These are phyloP conservation scores for Erebia epiphron DNA, from an alignment of 2,888 invertebrate species.

Conservation along the genomic window DNA sequence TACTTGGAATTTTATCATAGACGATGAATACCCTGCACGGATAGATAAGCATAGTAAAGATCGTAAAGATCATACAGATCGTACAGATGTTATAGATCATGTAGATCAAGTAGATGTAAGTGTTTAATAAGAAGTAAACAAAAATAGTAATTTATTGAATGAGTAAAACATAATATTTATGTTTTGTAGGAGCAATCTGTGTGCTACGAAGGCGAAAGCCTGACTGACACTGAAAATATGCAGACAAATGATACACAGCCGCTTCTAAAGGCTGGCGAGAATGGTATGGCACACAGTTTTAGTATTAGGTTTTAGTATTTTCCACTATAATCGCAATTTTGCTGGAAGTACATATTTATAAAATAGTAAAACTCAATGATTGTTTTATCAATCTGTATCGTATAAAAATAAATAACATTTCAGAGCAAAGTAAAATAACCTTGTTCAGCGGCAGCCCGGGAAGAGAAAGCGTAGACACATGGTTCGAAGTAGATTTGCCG, in stretches of 20 bases:
- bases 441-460: conserved; percentile 64
- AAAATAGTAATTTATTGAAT: background rate
- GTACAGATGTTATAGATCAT: background rate
- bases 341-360: too few relatives aligned
- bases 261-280: conserved; percentile 19
- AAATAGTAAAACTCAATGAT: too few relatives aligned
- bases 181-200: conserved; percentile 7
- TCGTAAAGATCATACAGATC: background rate
- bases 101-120: conserved; percentile 43
- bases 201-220: conserved; percentile 8
- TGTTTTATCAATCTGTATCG: background rate
- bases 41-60: conserved; percentile 53
- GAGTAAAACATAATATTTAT: background rate
- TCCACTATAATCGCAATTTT: background rate
- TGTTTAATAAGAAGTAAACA: background rate
- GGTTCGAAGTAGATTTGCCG: conserved; percentile 75
- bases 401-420: background rate
- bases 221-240: conserved; percentile 17
- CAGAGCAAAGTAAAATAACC: conserved; percentile 64
- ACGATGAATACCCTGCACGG: conserved; percentile 69
- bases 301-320: conserved; percentile 2
- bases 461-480: conserved; percentile 70
- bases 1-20: conserved; percentile 66
- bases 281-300: conserved; percentile 16
- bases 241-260: conserved; percentile 13